A percentile compares a stretch with the other conserved stretches of the same genome.
These are phyloP conservation scores for Drosophila equinoxialis DNA, from an alignment of 1,140 invertebrate species.

Conservation along the genomic window DNA sequence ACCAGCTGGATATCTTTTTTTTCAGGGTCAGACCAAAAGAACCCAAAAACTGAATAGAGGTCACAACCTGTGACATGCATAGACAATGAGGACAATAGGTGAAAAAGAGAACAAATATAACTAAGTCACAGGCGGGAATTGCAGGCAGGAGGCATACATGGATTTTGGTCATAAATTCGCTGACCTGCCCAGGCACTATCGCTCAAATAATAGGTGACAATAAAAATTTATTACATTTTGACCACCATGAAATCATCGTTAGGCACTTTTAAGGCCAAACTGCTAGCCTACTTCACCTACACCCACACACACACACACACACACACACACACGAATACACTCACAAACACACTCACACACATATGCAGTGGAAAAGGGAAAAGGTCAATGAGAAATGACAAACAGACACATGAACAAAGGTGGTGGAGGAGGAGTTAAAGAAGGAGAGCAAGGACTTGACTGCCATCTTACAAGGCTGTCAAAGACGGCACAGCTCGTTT, in stretches of 20 bases:
- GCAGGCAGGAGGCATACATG: constrained; percentile 36
- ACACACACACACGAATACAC: background rate
- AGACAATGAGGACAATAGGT: constrained; percentile 46
- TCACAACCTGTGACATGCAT: constrained; percentile 69
- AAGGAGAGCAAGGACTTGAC: constrained; percentile 59
- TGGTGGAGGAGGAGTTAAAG: constrained; percentile 14
- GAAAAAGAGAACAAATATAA: background rate
- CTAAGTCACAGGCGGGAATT: constrained; percentile 32
- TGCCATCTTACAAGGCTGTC: constrained; percentile 54
- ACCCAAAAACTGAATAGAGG: constrained; percentile 37
- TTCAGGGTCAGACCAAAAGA: constrained; percentile 40
- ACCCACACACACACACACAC: too few relatives aligned
- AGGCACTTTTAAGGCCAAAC: constrained; percentile 51
- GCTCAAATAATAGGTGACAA: constrained; percentile 71
- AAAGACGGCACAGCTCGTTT: constrained; percentile 76
- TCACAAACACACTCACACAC: background rate
- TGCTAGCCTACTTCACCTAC: constrained; percentile 33
- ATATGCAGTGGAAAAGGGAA: constrained; percentile 28
- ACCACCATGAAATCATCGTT: constrained; percentile 83
- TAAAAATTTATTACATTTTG: constrained; percentile 82
- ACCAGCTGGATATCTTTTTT: constrained; percentile 52
- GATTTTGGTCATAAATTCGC: constrained; percentile 64
- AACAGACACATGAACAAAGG: constrained; percentile 37
- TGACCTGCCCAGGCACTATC: constrained; percentile 42
- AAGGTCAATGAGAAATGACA: constrained; percentile 66